A percentile compares a stretch with the other conserved stretches of the same genome.
Conservation (phyloP, 2,888 invertebrate species). For the Pilophorus perplexus region DNA sequence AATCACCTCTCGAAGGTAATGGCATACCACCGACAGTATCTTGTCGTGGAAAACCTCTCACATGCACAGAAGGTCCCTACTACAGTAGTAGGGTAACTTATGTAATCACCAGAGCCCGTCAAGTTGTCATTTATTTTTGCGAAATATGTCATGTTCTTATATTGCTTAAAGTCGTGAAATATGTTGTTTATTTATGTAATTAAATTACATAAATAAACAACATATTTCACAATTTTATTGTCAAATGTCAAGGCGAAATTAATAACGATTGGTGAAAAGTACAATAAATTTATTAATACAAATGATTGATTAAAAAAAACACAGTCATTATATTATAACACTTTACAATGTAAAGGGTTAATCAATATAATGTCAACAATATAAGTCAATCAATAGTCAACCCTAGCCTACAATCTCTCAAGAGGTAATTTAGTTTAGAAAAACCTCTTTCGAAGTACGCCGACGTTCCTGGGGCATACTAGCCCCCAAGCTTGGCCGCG, state of each 20-base stretch:
- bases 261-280: background rate
- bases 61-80: too few relatives aligned
- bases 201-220: too few relatives aligned
- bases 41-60: too few relatives aligned
- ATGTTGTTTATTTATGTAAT: slow-evolving; percentile 2
- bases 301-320: background rate
- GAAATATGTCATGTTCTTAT: slow-evolving; percentile 2
- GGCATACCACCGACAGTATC: too few relatives aligned
- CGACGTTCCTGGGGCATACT: slow-evolving; percentile 5
- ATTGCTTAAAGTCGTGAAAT: background rate
- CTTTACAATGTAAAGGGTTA: too few relatives aligned
- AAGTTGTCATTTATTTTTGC: slow-evolving; percentile 3
- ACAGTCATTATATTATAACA: slow-evolving; percentile 5
- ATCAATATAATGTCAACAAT: too few relatives aligned
- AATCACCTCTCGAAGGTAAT: too few relatives aligned
- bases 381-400: background rate
- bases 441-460: background rate
- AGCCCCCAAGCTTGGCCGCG: too few relatives aligned
- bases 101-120: background rate
- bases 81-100: too few relatives aligned
- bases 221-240: too few relatives aligned
- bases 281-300: slow-evolving; percentile 2
- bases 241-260: background rate
- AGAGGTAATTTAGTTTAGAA: slow-evolving; percentile 3
- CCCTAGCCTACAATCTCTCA: background rate